These are phyloP conservation scores for Coelogynopora nodosa DNA, from an alignment of 2,888 invertebrate species.

Conservation along the genomic window DNA sequence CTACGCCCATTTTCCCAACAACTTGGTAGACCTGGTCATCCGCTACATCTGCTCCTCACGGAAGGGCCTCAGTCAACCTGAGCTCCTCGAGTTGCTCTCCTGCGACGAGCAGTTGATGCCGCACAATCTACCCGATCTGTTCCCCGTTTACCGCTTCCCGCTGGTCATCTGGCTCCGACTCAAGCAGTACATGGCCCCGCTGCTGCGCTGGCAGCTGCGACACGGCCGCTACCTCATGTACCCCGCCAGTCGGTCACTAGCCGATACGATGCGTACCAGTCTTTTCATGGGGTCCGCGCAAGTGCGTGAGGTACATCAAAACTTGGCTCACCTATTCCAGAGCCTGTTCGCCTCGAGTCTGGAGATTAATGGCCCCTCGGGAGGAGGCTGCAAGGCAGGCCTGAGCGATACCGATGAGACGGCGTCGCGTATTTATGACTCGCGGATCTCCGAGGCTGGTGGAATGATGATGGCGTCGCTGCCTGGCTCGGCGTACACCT, in stretches of 20 bases:
- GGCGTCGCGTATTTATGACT: not conserved
- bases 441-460: not conserved
- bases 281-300: not conserved
- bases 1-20: not conserved
- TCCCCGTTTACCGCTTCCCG: not conserved
- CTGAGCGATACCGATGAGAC: not conserved
- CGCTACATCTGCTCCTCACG: conserved; percentile 6
- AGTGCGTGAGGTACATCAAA: not conserved
- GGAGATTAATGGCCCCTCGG: not conserved
- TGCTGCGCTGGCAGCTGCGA: not conserved
- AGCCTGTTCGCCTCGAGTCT: not conserved
- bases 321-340: not conserved
- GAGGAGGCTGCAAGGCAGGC: not conserved
- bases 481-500: not conserved
- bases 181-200: not conserved
- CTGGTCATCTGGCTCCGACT: not conserved
- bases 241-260: not conserved
- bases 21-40: not conserved
- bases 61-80: not conserved
- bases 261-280: not conserved
- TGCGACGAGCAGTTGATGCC: not conserved
- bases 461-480: not conserved
- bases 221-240: conserved; percentile 13
- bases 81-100: not conserved
- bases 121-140: not conserved